A percentile compares a stretch with the other conserved stretches of the same genome.
Conservation (phyloP, 2,888 invertebrate species). For the Drosophila neutralis region DNA sequence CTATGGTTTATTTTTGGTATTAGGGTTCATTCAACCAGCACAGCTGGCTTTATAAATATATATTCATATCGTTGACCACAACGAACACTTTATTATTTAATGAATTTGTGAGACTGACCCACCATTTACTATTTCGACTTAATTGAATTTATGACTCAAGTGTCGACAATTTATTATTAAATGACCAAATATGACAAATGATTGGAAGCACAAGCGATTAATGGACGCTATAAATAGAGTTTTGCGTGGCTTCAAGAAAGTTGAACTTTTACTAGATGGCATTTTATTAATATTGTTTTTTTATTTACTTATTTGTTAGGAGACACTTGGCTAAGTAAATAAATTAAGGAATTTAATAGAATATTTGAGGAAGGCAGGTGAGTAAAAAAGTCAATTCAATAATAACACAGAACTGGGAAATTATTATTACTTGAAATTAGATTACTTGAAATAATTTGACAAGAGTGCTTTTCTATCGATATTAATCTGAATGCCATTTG, state of each 20-base stretch:
- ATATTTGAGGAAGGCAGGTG: neutral
- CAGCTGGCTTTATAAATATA: constrained; percentile 21
- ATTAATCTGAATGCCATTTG: neutral
- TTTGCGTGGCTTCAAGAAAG: neutral
- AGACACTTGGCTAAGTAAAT: neutral
- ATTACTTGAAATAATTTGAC: neutral
- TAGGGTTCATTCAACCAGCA: constrained; percentile 23
- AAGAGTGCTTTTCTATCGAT: neutral
- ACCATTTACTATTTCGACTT: constrained; percentile 57
- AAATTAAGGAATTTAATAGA: neutral
- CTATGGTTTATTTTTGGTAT: constrained; percentile 10
- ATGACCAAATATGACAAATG: constrained; percentile 63
- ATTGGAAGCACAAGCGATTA: constrained; percentile 8
- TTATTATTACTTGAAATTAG: no score
- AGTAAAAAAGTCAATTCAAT: neutral
- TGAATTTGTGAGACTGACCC: constrained; percentile 47
- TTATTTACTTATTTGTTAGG: neutral
- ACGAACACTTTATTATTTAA: constrained; percentile 60
- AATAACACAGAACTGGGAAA: neutral
- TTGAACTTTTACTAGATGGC: neutral
- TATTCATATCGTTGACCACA: constrained; percentile 34
- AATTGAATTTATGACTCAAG: constrained; percentile 62
- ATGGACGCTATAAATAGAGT: constrained; percentile 4
- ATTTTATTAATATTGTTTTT: neutral
- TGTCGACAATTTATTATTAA: constrained; percentile 61